phyloP scores from a whole-genome alignment of 2,113 vertebrate species.

The Platanista minor region DNA sequence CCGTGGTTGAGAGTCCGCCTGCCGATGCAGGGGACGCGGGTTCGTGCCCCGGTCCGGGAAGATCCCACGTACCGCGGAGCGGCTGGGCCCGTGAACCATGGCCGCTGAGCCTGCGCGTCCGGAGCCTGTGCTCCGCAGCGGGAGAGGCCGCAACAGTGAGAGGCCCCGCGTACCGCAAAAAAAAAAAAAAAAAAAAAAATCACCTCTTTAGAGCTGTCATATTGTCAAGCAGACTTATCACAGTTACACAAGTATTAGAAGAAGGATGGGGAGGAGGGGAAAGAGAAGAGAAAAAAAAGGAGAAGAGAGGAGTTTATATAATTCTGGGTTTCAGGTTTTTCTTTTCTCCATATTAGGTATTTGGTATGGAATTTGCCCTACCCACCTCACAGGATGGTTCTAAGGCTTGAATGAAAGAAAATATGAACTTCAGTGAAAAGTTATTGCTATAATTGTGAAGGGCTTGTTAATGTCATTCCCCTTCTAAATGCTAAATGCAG shows the following conservation, averaged over 20 bases:
- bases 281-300: accelerated
- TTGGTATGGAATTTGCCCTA: neutral
- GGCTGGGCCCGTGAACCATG: too few relatives aligned
- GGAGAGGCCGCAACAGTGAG: too few relatives aligned
- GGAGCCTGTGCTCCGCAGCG: too few relatives aligned
- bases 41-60: too few relatives aligned
- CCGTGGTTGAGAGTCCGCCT: too few relatives aligned
- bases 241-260: neutral
- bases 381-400: neutral
- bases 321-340: neutral
- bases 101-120: too few relatives aligned
- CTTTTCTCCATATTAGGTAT: neutral
- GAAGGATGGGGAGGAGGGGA: accelerated
- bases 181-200: too few relatives aligned
- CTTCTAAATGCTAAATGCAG: neutral
- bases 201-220: neutral
- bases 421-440: neutral
- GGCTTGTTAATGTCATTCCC: neutral
- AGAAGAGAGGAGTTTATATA: accelerated
- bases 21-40: too few relatives aligned
- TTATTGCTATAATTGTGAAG: neutral
- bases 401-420: neutral
- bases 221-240: neutral
- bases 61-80: too few relatives aligned
- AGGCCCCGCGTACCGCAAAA: too few relatives aligned